Base-by-base conservation (phyloP, 92 coral and sea anemone genomes). In the Virgularia gustaviana region DNA sequence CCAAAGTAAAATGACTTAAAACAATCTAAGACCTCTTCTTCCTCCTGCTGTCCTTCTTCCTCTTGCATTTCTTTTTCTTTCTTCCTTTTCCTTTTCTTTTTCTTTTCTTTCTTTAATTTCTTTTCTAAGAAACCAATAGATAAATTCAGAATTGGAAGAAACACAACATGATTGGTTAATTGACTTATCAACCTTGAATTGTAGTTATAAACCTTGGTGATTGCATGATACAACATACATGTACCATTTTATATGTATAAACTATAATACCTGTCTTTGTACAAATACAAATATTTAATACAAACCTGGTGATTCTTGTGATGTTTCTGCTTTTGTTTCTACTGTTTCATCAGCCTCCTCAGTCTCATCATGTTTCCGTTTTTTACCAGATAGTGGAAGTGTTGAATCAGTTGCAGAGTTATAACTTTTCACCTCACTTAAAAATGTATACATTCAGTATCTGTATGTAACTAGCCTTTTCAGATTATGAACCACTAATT, bases 371-470 rank as follows among this genome's bases (percentile, higher is more conserved):
- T 85, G 88, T 62, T 92, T 92, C 20, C 98, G 77, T 49, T 92
- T 92, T 78, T 86, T 86, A 51, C 81, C 67, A 1, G 88, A 61
- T 12, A 81, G 81, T 32, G 82, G 85, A 57, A 92, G 84, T 0
- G 98, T 92, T 0, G 94, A 92, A 73, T 92, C 98, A 3, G 96
- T 82, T 45, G 86, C 96, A 22, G 96, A 83, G 33, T 92, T 89
- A 81, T 92, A 92, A 3, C 90, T 73, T 82, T 84, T 89, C 35
- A 92, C 89, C 71, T 89, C 90, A 74, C 98, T 92, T 41, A 9
- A n/a, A 68, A 2, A n/a, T 25, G 3, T 31, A 19, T 23, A 18
- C 22, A 65, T 35, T 2, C 34, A n/a, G 38, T 3, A 7, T 8
- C 28, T 25, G 0, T 25, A 15, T 0, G 7, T 49, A 67, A 13